Percentiles rank a stretch among this genome's conserved stretches.
phyloP scores from a whole-genome alignment of 2,888 invertebrate genomes.

The Scaptomyza parva region DNA sequence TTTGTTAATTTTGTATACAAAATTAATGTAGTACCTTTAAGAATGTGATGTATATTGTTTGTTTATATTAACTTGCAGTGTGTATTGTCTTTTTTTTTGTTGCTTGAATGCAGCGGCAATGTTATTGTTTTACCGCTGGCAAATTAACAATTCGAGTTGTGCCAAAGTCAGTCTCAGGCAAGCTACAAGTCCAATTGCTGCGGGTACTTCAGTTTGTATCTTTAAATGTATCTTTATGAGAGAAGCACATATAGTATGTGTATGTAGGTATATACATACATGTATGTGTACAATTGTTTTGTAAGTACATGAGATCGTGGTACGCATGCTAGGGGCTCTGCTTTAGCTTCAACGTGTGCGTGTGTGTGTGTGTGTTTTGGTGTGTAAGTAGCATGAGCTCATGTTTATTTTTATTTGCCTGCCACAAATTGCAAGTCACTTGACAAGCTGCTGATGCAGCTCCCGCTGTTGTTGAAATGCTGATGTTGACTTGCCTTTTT shows the following conservation, averaged over 20 bases:
- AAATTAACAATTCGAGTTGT: constrained; percentile 52
- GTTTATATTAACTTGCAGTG: constrained; percentile 19
- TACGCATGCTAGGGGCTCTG: constrained; percentile 31
- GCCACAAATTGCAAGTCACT: constrained; percentile 83
- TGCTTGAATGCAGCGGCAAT: constrained; percentile 22
- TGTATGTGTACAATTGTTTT: constrained; percentile 50
- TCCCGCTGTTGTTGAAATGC: constrained; percentile 83
- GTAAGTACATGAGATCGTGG: constrained; percentile 54
- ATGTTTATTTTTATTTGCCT: constrained; percentile 82
- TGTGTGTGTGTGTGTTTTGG: constrained; percentile 48
- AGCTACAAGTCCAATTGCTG: constrained; percentile 66
- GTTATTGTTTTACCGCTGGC: constrained; percentile 29
- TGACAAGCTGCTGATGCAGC: constrained; percentile 84
- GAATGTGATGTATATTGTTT: constrained; percentile 7
- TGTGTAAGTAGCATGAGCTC: constrained; percentile 82
- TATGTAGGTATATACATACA: constrained; percentile 6
- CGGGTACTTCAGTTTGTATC: constrained; percentile 65
- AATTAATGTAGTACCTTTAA: constrained; percentile 38
- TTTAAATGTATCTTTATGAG: constrained; percentile 15
- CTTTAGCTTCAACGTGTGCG: no score
- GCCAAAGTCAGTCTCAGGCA: constrained; percentile 25
- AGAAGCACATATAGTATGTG: background rate
- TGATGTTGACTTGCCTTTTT: constrained; percentile 81
- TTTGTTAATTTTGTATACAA: constrained; percentile 21
- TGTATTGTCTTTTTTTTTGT: constrained; percentile 19